A percentile compares a stretch with the other conserved stretches of the same genome.
phyloP scores from a whole-genome alignment of 2,888 invertebrate species.

The Pogonocherus hispidulus region DNA sequence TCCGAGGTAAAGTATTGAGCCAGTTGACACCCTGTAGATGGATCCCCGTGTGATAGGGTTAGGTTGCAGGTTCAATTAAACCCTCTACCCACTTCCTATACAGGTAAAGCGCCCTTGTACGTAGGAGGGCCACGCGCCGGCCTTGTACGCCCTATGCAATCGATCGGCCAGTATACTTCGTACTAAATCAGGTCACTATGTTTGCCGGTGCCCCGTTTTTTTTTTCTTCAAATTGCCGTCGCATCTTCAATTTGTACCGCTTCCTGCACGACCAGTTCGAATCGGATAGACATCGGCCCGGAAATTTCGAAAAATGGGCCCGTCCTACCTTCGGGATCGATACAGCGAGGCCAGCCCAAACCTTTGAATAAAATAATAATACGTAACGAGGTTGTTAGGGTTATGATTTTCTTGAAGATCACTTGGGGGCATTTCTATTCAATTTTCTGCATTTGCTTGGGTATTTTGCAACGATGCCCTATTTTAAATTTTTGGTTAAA shows the following conservation, averaged over 20 bases:
- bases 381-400: neutral
- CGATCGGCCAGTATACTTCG: slow-evolving; percentile 63
- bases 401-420: neutral
- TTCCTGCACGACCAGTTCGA: slow-evolving; percentile 4
- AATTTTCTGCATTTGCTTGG: too few relatives aligned
- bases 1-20: too few relatives aligned
- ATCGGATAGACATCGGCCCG: neutral
- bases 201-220: slow-evolving; percentile 68
- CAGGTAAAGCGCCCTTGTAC: slow-evolving; percentile 64
- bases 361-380: neutral
- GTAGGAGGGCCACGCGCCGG: slow-evolving; percentile 68
- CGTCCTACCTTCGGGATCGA: neutral
- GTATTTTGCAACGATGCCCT: too few relatives aligned
- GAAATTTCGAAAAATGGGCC: slow-evolving; percentile 11
- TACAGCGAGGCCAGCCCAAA: neutral
- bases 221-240: slow-evolving; percentile 43
- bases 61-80: slow-evolving; percentile 38
- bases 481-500: too few relatives aligned
- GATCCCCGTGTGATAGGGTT: slow-evolving; percentile 26
- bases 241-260: slow-evolving; percentile 13
- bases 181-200: slow-evolving; percentile 68
- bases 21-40: neutral
- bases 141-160: slow-evolving; percentile 67
- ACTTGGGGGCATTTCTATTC: too few relatives aligned
- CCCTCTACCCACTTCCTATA: slow-evolving; percentile 56